Base-by-base conservation (phyloP, 2,797 vertebrate genomes). In the Galago senegalensis region DNA sequence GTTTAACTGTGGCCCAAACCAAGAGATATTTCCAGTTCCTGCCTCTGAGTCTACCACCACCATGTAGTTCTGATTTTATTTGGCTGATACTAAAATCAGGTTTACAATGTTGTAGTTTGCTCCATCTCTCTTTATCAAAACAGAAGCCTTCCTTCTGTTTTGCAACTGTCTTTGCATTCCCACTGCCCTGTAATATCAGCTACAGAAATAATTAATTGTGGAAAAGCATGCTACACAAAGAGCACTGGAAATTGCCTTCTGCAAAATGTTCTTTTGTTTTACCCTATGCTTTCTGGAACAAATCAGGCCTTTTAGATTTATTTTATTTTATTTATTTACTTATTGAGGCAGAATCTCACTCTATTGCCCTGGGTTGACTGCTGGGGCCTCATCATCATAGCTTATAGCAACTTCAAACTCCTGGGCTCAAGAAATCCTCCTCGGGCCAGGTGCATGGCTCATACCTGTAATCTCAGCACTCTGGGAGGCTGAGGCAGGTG, bases 221-320 rank as follows among this genome's bases (percentile, higher is more conserved):
- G 53, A 72, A 94, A 93, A 72, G 21, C 1, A 27, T 40, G 20
- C 88, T 93, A 80, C 60, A 67, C 72, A 87, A 94, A 86, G 49
- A 83, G 72, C 93, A 86, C 7, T 76, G 46, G 37, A 96, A 93
- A 80, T 90, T 88, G 77, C 12, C 65, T 76, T 81, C 49, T 67
- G 17, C 37, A 92, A 43, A 77, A 83, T 88, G 56, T n/a, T 65
- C 67, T 82, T 95, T 80, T 31, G n/a, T 84, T 91, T 94, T 89
- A 84, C 6, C n/a, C 73, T 91, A 81, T 91, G 76, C 21, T 63
- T 95, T 96, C 69, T 31, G 89, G 34, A 96, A 93, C 40, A 65
- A 92, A 81, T 53, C 4, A 87, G 58, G 20, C 23, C n/a, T 84
- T 79, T 82, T 60, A 23, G 18, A 31, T 31, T 88, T 37, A 92